Percentiles rank a stretch among this genome's conserved stretches.
Evolutionary conservation across 1,140 invertebrate species (phyloP).

Genomic region (Galleria mellonella): DNA sequence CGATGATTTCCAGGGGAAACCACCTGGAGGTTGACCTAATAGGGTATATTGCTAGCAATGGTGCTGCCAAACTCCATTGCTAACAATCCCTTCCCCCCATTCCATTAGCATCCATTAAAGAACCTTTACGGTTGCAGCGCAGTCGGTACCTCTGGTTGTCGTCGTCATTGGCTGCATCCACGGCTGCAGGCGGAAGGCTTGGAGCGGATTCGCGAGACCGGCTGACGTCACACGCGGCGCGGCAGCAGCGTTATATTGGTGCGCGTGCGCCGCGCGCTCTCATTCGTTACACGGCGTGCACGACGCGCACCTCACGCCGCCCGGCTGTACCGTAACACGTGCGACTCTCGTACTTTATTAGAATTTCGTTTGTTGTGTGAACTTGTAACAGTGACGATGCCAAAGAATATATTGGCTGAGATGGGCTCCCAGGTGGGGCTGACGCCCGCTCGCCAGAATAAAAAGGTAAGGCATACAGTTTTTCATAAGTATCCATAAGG

Average conservation of each 20-base stretch:
- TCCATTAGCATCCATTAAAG: too few species aligned
- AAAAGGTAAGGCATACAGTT: constrained; percentile 39
- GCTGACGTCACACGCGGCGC: constrained; percentile 20
- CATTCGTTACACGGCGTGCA: constrained; percentile 28
- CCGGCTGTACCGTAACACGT: constrained; percentile 7
- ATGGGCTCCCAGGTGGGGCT: constrained; percentile 67
- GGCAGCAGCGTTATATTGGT: constrained; percentile 13
- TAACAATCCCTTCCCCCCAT: too few species aligned
- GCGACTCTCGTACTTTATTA: constrained; percentile 6
- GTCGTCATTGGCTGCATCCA: too few species aligned
- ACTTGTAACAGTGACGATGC: constrained; percentile 41
- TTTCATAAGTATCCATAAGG: too few species aligned
- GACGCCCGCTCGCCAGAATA: constrained; percentile 50
- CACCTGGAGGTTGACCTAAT: too few species aligned
- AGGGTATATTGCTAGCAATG: too few species aligned
- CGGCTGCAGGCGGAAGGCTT: constrained; percentile 13
- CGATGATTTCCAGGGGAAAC: too few species aligned
- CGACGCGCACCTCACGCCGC: constrained; percentile 35
- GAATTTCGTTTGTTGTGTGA: not conserved
- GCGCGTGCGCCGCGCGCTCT: constrained; percentile 16
- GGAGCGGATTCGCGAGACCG: constrained; percentile 4
- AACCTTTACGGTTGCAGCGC: too few species aligned
- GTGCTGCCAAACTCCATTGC: too few species aligned
- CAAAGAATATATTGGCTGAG: constrained; percentile 61
- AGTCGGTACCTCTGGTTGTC: too few species aligned